Conservation (phyloP, 2,113 vertebrate species). For the Neopipo cinnamomea region DNA sequence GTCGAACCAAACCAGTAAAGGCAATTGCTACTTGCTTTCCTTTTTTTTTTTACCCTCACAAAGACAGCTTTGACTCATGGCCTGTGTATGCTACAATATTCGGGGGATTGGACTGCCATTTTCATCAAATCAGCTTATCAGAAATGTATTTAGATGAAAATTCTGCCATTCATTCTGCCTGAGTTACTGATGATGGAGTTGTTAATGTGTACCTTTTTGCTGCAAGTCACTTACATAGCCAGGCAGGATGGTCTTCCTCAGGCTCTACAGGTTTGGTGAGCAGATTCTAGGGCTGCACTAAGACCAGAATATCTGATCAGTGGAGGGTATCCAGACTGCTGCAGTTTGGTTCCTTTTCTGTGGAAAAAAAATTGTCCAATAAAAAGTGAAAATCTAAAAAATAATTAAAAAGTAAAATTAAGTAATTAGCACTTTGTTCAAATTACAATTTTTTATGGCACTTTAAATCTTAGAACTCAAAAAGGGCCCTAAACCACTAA, state of each 20-base stretch:
- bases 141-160: not conserved
- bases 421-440: not conserved
- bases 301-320: not conserved
- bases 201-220: not conserved
- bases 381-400: not conserved
- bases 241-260: not conserved
- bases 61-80: not conserved
- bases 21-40: not conserved
- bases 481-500: not conserved
- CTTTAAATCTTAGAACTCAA: not conserved
- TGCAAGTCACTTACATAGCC: not conserved
- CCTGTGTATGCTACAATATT: not conserved
- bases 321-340: not conserved
- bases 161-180: not conserved
- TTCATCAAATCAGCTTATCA: not conserved
- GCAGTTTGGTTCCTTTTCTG: not conserved
- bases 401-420: no score
- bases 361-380: not conserved
- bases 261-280: not conserved
- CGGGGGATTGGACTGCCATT: not conserved
- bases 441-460: not conserved
- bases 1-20: not conserved
- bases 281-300: not conserved
- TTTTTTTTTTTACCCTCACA: accelerated
- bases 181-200: not conserved